Evolutionary conservation across 2,797 vertebrate species (phyloP).

Genomic region (Gymnodraco acuticeps): DNA sequence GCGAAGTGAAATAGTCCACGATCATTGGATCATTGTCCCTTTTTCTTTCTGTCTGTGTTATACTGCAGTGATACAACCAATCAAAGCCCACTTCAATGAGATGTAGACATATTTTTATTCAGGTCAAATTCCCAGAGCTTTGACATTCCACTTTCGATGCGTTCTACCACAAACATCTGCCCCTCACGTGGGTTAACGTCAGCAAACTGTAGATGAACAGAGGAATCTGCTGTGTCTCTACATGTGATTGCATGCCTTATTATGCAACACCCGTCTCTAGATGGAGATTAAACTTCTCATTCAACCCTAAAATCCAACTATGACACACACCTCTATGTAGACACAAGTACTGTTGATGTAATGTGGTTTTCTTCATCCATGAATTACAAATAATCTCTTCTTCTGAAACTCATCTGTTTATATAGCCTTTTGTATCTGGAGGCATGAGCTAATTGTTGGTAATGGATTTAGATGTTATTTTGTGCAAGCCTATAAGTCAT

Average conservation of each 20-base stretch:
- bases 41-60: background rate
- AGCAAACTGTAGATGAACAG: conserved; percentile 58
- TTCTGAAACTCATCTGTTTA: background rate
- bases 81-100: background rate
- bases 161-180: conserved; percentile 32
- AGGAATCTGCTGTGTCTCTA: conserved; percentile 45
- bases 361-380: background rate
- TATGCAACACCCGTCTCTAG: conserved; percentile 23
- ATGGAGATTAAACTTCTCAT: conserved; percentile 31
- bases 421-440: background rate
- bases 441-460: background rate
- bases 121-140: background rate
- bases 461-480: conserved; percentile 10
- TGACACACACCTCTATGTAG: background rate
- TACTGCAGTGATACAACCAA: background rate
- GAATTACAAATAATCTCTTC: background rate
- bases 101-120: conserved; percentile 14
- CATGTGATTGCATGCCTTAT: conserved; percentile 42
- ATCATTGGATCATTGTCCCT: background rate
- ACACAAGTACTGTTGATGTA: conserved; percentile 3
- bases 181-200: conserved; percentile 33
- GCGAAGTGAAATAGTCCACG: background rate
- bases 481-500: background rate
- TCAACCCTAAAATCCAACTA: conserved; percentile 28
- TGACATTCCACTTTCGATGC: background rate